Evolutionary conservation across 1,140 invertebrate species (phyloP).

Genomic region (Elymnias hypermnestra): DNA sequence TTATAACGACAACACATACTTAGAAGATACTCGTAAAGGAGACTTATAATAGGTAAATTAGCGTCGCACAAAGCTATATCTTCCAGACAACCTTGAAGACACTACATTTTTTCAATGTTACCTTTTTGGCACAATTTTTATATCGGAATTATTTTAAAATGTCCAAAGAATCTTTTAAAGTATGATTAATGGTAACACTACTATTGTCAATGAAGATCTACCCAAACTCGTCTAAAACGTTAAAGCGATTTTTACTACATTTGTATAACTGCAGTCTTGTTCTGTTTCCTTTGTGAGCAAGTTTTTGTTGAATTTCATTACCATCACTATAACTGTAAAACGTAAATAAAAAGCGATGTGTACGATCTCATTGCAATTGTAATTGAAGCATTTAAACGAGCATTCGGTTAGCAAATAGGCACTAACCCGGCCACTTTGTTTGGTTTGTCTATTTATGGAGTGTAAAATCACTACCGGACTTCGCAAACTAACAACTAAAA

Average conservation of each 20-base stretch:
- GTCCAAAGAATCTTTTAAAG: too few relatives aligned
- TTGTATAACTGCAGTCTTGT: neutral
- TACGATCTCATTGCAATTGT: slow-evolving; percentile 5
- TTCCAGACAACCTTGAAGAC: too few relatives aligned
- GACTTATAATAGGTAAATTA: too few relatives aligned
- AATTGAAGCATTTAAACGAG: slow-evolving; percentile 2
- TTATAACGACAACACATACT: too few relatives aligned
- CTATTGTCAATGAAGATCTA: too few relatives aligned
- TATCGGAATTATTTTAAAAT: too few relatives aligned
- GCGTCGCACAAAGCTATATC: too few relatives aligned
- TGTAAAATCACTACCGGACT: neutral
- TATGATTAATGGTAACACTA: too few relatives aligned
- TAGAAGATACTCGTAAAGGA: too few relatives aligned
- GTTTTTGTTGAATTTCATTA: slow-evolving; percentile 4
- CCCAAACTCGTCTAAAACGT: too few relatives aligned
- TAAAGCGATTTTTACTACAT: neutral
- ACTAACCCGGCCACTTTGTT: slow-evolving; percentile 4
- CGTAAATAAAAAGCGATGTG: slow-evolving; percentile 2
- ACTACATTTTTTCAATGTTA: too few relatives aligned
- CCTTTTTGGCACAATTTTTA: too few relatives aligned
- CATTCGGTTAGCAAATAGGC: slow-evolving; percentile 1
- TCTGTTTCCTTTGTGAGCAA: slow-evolving; percentile 5
- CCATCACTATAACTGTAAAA: neutral
- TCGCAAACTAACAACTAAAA: neutral
- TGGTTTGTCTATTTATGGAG: neutral